Percentiles rank a stretch among this genome's conserved stretches.
Conservation (phyloP, 2,113 vertebrate genomes). For the Microcebus murinus region DNA sequence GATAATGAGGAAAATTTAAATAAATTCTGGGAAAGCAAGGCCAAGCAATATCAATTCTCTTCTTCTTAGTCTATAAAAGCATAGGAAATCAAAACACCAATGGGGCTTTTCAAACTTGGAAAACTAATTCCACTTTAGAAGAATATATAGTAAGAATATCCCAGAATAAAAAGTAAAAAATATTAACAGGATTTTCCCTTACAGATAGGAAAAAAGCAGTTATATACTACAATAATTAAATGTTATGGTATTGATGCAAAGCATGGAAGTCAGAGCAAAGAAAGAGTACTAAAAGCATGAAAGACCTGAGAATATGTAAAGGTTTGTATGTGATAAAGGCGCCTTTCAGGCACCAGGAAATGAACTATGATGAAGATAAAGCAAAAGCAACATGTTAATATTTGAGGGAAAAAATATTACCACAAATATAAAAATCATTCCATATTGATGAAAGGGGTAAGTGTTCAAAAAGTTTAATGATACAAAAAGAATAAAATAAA, state of each 20-base stretch:
- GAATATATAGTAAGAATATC: neutral
- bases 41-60: neutral
- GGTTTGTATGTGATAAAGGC: neutral
- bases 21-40: neutral
- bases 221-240: neutral
- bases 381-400: neutral
- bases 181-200: neutral
- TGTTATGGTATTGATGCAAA: neutral
- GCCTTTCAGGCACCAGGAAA: neutral
- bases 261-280: neutral
- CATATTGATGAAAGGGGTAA: neutral
- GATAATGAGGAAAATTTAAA: slow-evolving; percentile 54
- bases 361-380: neutral
- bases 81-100: slow-evolving; percentile 14
- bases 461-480: neutral
- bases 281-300: neutral
- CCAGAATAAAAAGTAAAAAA: neutral
- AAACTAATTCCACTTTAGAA: slow-evolving; percentile 21
- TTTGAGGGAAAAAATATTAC: neutral
- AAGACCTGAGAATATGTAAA: neutral
- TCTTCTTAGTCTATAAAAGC: neutral
- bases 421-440: neutral
- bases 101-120: neutral
- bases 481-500: neutral
- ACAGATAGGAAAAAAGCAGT: neutral